These are phyloP conservation scores for Drosophila nigricruria DNA, from an alignment of 2,888 invertebrate genomes.

Conservation along the genomic window DNA sequence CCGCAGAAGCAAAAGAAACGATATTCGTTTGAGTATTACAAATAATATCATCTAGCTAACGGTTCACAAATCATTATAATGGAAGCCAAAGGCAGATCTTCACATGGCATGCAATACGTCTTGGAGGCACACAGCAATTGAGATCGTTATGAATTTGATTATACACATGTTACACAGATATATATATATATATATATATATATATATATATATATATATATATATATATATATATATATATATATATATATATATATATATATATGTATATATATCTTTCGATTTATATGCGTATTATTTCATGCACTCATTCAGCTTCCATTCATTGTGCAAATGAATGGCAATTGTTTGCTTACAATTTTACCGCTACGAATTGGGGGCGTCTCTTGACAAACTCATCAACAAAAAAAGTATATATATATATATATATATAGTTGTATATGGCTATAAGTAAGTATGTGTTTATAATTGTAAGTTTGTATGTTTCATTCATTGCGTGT, in stretches of 20 bases:
- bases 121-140: conserved; percentile 16
- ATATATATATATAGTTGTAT: not conserved
- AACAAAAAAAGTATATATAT: not conserved
- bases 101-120: conserved; percentile 45
- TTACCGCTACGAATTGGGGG: conserved; percentile 49
- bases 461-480: conserved; percentile 4
- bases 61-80: conserved; percentile 4
- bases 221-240: conserved; percentile 3
- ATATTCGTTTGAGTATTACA: conserved; percentile 20
- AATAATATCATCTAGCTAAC: conserved; percentile 14
- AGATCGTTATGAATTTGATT: conserved; percentile 27
- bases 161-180: not conserved
- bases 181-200: not conserved
- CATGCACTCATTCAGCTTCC: conserved; percentile 60
- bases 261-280: conserved; percentile 6
- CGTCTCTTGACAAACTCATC: conserved; percentile 39
- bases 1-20: not conserved
- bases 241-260: not conserved
- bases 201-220: conserved; percentile 7
- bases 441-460: not conserved
- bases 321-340: conserved; percentile 75
- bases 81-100: conserved; percentile 26
- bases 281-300: conserved; percentile 47
- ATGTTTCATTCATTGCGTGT: not conserved
- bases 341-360: conserved; percentile 59